A percentile compares a stretch with the other conserved stretches of the same genome.
phyloP scores from a whole-genome alignment of 2,888 invertebrate genomes.

The Homarus gammarus region DNA sequence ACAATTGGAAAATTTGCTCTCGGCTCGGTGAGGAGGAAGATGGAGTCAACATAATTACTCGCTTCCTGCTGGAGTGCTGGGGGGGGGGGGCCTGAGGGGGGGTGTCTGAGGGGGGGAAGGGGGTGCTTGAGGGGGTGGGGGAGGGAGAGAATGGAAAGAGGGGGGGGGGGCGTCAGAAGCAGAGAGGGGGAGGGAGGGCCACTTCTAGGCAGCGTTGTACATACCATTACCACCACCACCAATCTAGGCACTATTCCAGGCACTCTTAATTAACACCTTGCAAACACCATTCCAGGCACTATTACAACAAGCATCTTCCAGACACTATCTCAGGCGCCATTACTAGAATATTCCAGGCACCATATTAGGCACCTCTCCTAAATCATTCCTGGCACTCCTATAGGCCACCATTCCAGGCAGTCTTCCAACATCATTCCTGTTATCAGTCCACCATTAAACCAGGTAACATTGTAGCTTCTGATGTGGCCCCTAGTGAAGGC shows the following conservation, averaged over 20 bases:
- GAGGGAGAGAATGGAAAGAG: background rate
- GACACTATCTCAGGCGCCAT: background rate
- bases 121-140: background rate
- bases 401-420: no score
- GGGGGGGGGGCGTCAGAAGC: background rate
- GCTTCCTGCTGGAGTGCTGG: constrained; percentile 14
- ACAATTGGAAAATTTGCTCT: constrained; percentile 63
- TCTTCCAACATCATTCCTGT: no score
- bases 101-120: no score
- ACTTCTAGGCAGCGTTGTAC: background rate
- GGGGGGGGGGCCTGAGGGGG: background rate
- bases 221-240: background rate
- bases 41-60: constrained; percentile 55
- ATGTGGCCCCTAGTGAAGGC: no score
- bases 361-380: background rate
- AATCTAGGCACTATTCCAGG: background rate
- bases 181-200: background rate
- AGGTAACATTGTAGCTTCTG: no score
- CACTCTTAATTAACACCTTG: no score
- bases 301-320: no score
- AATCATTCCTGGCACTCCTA: no score
- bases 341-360: no score
- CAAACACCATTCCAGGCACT: no score
- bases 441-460: no score
- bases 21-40: constrained; percentile 7